Evolutionary conservation across 2,113 vertebrate species (phyloP).

Genomic region (Carassius carassius): DNA sequence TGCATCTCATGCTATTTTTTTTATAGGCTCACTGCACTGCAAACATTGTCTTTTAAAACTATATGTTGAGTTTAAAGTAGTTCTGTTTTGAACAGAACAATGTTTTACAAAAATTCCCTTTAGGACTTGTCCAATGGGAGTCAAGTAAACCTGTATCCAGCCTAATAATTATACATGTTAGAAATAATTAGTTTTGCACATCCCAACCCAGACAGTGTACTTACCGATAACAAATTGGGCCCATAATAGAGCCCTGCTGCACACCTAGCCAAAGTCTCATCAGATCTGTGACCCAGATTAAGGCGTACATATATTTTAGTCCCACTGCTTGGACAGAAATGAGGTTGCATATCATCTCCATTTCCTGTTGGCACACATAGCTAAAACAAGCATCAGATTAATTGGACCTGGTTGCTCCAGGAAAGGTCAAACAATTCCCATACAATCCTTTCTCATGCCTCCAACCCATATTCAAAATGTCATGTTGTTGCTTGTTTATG

Average conservation of each 20-base stretch:
- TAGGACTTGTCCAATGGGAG: not conserved
- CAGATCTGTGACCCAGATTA: constrained; percentile 26
- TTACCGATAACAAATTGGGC: not conserved
- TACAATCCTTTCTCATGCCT: constrained; percentile 15
- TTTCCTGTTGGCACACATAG: constrained; percentile 49
- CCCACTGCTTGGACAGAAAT: not conserved
- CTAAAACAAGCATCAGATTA: constrained; percentile 49
- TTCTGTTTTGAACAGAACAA: not conserved
- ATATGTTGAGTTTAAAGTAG: not conserved
- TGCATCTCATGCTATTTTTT: not conserved
- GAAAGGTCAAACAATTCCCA: constrained; percentile 18
- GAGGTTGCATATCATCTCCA: constrained; percentile 26
- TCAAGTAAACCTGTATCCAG: not conserved
- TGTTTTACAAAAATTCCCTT: not conserved
- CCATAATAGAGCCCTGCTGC: not conserved
- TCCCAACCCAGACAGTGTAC: not conserved
- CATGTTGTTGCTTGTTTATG: constrained; percentile 11
- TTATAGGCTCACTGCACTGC: not conserved
- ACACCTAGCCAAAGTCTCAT: constrained; percentile 17
- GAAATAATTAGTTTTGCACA: not conserved
- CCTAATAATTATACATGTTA: not conserved
- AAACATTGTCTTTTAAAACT: not conserved
- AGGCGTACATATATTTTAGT: not conserved
- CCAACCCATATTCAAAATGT: not conserved
- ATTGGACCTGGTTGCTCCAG: constrained; percentile 43